phyloP scores from a whole-genome alignment of 2,113 vertebrate genomes.

The Ceyx margarethae region DNA sequence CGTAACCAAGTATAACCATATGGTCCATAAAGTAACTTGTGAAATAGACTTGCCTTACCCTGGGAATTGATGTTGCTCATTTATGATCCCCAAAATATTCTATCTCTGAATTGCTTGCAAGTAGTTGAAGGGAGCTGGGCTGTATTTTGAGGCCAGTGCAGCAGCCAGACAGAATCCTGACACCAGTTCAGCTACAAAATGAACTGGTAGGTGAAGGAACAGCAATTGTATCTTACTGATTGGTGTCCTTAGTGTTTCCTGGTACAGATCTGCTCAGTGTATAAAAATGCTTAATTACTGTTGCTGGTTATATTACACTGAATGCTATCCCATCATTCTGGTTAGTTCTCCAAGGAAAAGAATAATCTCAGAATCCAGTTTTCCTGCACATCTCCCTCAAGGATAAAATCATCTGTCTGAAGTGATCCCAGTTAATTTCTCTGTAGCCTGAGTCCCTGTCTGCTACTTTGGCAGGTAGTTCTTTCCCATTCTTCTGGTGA shows the following conservation, averaged over 20 bases:
- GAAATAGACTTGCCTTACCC: conserved; percentile 58
- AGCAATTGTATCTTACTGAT: neutral
- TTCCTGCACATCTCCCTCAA: neutral
- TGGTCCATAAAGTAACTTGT: conserved; percentile 66
- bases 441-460: neutral
- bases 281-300: neutral
- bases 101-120: conserved; percentile 9
- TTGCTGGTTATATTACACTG: neutral
- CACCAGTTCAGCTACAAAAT: conserved; percentile 11
- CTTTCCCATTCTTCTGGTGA: neutral
- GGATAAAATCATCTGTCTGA: conserved; percentile 6
- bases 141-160: neutral
- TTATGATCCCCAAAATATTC: conserved; percentile 50
- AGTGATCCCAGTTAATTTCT: neutral
- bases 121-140: neutral
- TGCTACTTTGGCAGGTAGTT: neutral
- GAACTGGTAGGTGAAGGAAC: conserved; percentile 18
- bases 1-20: conserved; percentile 50
- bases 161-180: conserved; percentile 14
- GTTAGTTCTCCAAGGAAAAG: neutral
- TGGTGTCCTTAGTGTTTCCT: neutral
- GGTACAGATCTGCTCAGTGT: neutral
- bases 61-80: conserved; percentile 56
- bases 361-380: neutral
- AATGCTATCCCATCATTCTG: neutral